Evolutionary conservation across 1,140 invertebrate genomes (phyloP), one percentile per base, ranked within the genome.

Genomic region (Laupala kohalensis): DNA sequence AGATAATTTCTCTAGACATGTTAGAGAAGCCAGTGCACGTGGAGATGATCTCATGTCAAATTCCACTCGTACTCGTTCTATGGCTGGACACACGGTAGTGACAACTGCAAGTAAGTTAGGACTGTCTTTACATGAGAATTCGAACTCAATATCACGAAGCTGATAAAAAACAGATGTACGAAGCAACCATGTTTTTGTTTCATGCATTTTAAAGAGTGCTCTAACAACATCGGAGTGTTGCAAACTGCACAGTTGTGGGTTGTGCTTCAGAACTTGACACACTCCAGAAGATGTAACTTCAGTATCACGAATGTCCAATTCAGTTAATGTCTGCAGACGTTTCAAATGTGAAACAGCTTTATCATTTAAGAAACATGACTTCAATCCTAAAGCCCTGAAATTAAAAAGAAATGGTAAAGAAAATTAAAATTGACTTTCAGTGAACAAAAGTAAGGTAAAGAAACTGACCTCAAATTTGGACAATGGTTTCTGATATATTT

Each of bases 401-500:
- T 9, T 69, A 65, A 70, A 29, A 4, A 63, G 69, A 69, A 37
- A 64, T 68, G 23, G 19, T n/a, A 66, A 15, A 30, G 15, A 30
- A n/a, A 24, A 2, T n/a, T 6, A 0, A 71, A 70, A 37, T 25
- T 24, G 27, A 23, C n/a, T 23, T 29, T 24, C 3, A 67, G 13
- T 70, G 9, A 28, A 70, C 23, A 53, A 30, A 23, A 27, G 53
- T 28, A 62, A 13, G 5, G 6, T 25, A 6, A 24, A 37, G 3
- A 3, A 64, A 27, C 66, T 66, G 73, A 74, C 74, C 72, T 73
- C 12, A 74, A 64, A 68, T 71, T 73, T 64, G 69, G 67, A 65
- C 74, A 74, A 64, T 73, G 74, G 25, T 69, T 72, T 25, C 70
- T 65, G 13, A 74, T 74, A 37, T 72, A 74, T 29, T 74, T 74